phyloP scores from a whole-genome alignment of 2,113 vertebrate genomes.

The Erinaceus europaeus region DNA sequence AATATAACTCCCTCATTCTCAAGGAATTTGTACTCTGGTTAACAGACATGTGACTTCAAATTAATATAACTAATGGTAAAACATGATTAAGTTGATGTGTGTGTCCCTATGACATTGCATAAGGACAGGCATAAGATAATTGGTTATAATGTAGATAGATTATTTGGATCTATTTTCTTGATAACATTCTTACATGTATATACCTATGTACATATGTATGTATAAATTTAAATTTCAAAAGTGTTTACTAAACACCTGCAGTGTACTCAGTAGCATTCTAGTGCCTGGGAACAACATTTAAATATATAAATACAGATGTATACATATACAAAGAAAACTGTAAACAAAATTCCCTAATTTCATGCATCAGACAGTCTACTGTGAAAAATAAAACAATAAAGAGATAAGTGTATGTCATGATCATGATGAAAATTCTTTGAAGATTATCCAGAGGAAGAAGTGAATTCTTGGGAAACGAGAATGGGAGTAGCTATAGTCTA shows the following conservation, averaged over 20 bases:
- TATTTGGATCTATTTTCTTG: background rate
- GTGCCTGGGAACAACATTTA: too few relatives aligned
- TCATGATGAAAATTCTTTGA: background rate
- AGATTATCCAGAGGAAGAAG: background rate
- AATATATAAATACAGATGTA: background rate
- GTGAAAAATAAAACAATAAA: background rate
- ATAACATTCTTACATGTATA: background rate
- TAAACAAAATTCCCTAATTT: background rate
- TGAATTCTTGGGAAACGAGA: background rate
- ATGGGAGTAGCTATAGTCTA: accelerated
- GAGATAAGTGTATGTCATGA: too few relatives aligned
- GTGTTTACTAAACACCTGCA: background rate
- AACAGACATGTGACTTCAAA: background rate
- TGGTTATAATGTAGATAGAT: background rate
- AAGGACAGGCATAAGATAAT: background rate
- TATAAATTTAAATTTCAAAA: background rate
- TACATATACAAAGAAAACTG: background rate
- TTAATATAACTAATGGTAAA: background rate
- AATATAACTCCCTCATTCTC: background rate
- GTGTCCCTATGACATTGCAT: too few relatives aligned
- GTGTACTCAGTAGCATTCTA: background rate
- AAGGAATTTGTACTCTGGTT: background rate
- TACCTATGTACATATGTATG: background rate
- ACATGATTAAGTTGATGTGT: background rate
- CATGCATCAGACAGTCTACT: background rate